Evolutionary conservation across 2,888 invertebrate genomes (phyloP), one percentile per base, ranked within the genome.

Genomic region (Amiota mariae): DNA sequence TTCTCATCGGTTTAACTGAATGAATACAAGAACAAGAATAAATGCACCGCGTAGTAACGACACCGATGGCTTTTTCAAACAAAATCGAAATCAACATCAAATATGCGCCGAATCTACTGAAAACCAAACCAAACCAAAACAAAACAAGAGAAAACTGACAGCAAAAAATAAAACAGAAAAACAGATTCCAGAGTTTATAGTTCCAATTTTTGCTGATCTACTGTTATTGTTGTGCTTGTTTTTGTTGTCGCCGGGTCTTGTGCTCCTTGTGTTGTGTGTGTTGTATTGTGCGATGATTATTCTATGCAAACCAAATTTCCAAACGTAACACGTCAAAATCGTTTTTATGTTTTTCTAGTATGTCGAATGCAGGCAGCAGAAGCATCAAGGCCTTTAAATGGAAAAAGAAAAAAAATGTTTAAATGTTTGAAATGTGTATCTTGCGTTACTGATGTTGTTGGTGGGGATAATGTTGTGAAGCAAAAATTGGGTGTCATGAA

Each of bases 231-330:
- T 61, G 9, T 15, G 1, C 2, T 10, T 61, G 61, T 61, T 61
- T 1, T 18, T 20, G 20, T 20, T n/a, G 11, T 63, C 46, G 12
- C 46, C 36, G 11, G 11, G 12, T 12, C 18, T 64, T 46, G 36
- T 46, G n/a, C 6, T 46, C 36, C 13, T 64, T 36, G 13, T 64
- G 59, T 59, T 59, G n/a, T n/a, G 54, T n/a, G 54, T 51, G 54
- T 51, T 51, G 12, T 12, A 12, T 51, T 4, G n/a, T 51, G 48
- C n/a, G 48, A 66, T 68, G 67, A 68, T 68, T 68, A 24, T 68
- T 68, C 24, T 54, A 51, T 68, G 67, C 67, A 66, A 51, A 68
- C 67, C 67, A 20, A 68, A 68, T 36, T 66, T 66, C 49, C 66
- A 66, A 63, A 63, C 63, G 63, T 36, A 63, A 63, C 36, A n/a